These are phyloP conservation scores for Zaprionus ornatus DNA, from an alignment of 1,140 invertebrate genomes.

Conservation along the genomic window DNA sequence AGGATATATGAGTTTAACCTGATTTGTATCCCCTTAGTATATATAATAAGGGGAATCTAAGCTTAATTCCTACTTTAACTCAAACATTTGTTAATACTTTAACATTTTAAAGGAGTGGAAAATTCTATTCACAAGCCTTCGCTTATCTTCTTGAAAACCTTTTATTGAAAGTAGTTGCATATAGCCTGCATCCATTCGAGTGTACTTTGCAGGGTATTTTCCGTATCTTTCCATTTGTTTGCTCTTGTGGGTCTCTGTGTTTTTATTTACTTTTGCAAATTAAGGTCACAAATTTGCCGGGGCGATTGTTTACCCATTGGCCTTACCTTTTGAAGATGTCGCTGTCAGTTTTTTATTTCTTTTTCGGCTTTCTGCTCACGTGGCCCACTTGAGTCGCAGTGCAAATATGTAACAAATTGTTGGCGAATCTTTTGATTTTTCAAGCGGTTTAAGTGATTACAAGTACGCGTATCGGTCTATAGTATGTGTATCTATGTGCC, in stretches of 20 bases:
- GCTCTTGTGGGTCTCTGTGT: background rate
- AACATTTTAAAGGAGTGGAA: background rate
- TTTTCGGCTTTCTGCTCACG: constrained; percentile 67
- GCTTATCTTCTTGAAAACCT: background rate
- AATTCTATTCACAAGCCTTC: too few relatives aligned
- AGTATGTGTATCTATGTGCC: constrained; percentile 13
- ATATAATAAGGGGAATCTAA: too few relatives aligned
- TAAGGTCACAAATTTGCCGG: constrained; percentile 79
- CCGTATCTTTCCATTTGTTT: background rate
- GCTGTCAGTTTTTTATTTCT: constrained; percentile 1
- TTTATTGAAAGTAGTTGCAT: background rate
- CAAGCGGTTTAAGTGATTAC: constrained; percentile 58
- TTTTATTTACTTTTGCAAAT: constrained; percentile 82
- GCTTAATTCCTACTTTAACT: background rate
- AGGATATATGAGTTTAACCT: too few relatives aligned
- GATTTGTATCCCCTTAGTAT: too few relatives aligned
- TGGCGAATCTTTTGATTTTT: constrained; percentile 73
- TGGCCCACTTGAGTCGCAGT: constrained; percentile 63
- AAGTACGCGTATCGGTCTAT: background rate
- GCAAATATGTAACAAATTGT: constrained; percentile 73
- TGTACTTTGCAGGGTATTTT: background rate
- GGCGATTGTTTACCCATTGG: constrained; percentile 60
- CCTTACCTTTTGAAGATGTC: constrained; percentile 74
- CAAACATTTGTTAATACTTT: background rate
- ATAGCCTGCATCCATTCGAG: background rate